Evolutionary conservation across 1,140 invertebrate genomes (phyloP), one percentile per base, ranked within the genome.

Genomic region (Amphibalanus amphitrite): DNA sequence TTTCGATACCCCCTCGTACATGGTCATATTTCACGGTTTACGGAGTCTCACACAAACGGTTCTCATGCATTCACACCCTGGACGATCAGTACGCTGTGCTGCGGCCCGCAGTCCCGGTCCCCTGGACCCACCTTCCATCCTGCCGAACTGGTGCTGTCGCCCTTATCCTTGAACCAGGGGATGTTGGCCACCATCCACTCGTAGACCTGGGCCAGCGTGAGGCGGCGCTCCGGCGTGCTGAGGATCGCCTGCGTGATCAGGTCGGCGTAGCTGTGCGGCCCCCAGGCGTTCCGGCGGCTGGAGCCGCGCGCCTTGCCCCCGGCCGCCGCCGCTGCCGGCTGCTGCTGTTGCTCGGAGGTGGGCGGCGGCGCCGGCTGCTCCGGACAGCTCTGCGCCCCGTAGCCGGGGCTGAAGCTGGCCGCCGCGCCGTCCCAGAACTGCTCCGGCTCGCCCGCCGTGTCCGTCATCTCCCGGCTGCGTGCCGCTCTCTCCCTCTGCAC

Each of bases 181-280:
- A 99, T 94, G 82, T 99, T 99, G 81, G 97, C 93, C 69, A 99
- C 95, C 95, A 99, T 98, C 96, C 97, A 99, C 81, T 99, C 97
- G 84, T 99, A 99, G 77, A 99, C 98, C 84, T 95, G 93, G 33
- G 91, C 92, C 69, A 96, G 81, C 0, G 97, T 99, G 67, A 99
- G 84, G 69, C 97, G 84, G 80, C 97, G 94, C 77, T 99, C 96
- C 13, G 92, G 89, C 29, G 93, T 91, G 69, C 91, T 95, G 72
- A 91, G 90, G 79, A 99, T 99, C 72, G 97, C 96, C 80, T 97
- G 94, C 10, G 96, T 98, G 77, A 99, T 99, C 76, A 99, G 86
- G 83, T 99, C 97, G 70, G 97, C 97, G 81, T 99, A 99, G 70
- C 93, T 97, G 76, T 97, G 85, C 83, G 98, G 98, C 26, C 97